Evolutionary conservation across 2,888 invertebrate species (phyloP).

Genomic region (Tachina fera): DNA sequence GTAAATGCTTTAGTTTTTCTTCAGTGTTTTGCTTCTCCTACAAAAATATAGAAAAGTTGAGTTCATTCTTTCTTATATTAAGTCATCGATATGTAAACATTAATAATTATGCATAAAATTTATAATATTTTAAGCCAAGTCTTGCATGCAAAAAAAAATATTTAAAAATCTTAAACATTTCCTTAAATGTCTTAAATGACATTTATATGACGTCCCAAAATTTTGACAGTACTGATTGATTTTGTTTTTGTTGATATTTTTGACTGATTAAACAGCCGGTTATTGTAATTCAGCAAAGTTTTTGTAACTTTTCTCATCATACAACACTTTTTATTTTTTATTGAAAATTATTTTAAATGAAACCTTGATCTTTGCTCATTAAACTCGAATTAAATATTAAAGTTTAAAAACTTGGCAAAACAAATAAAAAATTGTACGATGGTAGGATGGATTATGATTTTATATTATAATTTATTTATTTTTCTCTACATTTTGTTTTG

Average conservation of each 20-base stretch:
- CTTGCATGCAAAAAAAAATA: not conserved
- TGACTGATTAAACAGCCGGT: constrained; percentile 34
- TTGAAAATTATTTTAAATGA: constrained; percentile 23
- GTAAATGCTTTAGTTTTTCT: too few species aligned
- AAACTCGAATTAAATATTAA: constrained; percentile 50
- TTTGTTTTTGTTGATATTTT: constrained; percentile 36
- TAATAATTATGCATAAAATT: not conserved
- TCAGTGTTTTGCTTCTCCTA: too few species aligned
- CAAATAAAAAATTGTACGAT: not conserved
- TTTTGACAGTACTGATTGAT: constrained; percentile 54
- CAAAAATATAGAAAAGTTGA: too few species aligned
- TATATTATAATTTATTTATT: constrained; percentile 31
- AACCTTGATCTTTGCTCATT: constrained; percentile 64
- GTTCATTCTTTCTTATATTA: too few species aligned
- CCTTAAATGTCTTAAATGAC: constrained; percentile 47
- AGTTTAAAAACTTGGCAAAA: constrained; percentile 32
- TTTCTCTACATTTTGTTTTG: not conserved
- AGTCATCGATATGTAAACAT: too few species aligned
- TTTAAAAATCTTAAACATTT: constrained; percentile 13
- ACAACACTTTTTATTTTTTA: not conserved
- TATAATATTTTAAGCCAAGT: not conserved
- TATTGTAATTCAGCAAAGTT: constrained; percentile 15
- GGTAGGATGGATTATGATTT: constrained; percentile 43
- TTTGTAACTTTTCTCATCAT: constrained; percentile 19
- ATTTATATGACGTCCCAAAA: constrained; percentile 20